Percentiles rank a stretch among this genome's conserved stretches.
These are phyloP conservation scores for Thripadectes ignobilis DNA, from an alignment of 2,797 vertebrate species.

Conservation along the genomic window DNA sequence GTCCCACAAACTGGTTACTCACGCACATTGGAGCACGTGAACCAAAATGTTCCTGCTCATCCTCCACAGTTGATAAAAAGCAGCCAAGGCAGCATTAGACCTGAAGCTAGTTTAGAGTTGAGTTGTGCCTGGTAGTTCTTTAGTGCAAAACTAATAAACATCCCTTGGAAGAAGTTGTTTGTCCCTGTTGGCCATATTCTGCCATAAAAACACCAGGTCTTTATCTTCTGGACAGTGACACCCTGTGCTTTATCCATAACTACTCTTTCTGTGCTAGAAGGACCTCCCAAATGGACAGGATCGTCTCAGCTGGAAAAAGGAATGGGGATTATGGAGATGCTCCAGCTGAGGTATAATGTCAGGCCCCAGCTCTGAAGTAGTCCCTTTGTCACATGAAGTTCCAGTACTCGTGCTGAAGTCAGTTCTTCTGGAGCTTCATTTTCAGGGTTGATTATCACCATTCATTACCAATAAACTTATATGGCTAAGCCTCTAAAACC, in stretches of 20 bases:
- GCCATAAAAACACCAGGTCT: neutral
- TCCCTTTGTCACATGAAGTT: neutral
- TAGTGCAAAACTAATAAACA: neutral
- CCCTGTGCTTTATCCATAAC: neutral
- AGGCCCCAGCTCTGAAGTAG: neutral
- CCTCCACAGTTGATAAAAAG: neutral
- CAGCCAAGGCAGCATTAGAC: neutral
- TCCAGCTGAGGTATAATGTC: accelerated
- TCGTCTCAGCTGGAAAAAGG: neutral
- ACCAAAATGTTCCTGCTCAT: neutral
- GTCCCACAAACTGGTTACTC: neutral
- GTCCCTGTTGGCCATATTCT: neutral
- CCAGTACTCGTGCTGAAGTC: neutral
- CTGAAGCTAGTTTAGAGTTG: neutral
- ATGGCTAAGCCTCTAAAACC: neutral
- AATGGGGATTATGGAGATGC: neutral
- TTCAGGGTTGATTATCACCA: neutral
- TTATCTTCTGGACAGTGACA: neutral
- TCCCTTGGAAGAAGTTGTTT: neutral
- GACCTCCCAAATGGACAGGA: neutral
- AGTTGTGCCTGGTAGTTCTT: neutral
- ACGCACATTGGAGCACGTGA: accelerated
- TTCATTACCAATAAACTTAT: neutral
- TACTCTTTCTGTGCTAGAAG: neutral
- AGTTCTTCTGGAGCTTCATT: neutral